Evolutionary conservation across 37 sponge, comb jelly and placozoan species (phyloP), one percentile per base, ranked within the genome.

Genomic region (Ianthella basta): DNA sequence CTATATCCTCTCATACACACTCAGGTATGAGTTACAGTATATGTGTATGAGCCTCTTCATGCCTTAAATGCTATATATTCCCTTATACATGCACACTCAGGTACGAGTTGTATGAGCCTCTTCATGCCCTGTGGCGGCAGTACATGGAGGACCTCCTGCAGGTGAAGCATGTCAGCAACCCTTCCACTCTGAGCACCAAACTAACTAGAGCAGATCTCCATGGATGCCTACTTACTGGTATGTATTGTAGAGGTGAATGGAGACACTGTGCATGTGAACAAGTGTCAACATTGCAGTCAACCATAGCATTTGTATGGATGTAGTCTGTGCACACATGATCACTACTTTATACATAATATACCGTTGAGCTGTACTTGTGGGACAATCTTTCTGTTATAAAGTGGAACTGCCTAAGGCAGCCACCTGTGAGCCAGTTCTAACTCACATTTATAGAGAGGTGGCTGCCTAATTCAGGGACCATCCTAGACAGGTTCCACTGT

Each of bases 161-260:
- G 50, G 38, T 86, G 23, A 55, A 68, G 15, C 14, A 35, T 12
- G 39, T 60, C n/a, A 30, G 63, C 78, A 79, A 20, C n/a, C 24
- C 23, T 0, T 50, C n/a, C 27, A 35, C 73, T 68, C 21, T 63
- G 66, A 23, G 24, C 20, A 63, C n/a, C 37, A 86, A 54, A 72
- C 15, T 70, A 20, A 53, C 82, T n/a, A 96, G 91, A 68, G 97
- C 97, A 53, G 97, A 96, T 34, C 89, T 74, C 37, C 97, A 96
- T 77, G 97, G 97, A 0, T 89, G 86, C 59, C 16, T 85, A 0
- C 59, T 96, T 30, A 93, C 70, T 80, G 95, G 95, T 94, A 24
- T 27, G 56, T 44, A 40, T 24, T 54, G 29, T 23, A 12, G 15
- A 10, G 16, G n/a, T n/a, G n/a, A n/a, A n/a, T n/a, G n/a, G n/a